These are phyloP conservation scores for Oryzias dopingdopingensis DNA, from an alignment of 2,797 vertebrate genomes.

Conservation along the genomic window DNA sequence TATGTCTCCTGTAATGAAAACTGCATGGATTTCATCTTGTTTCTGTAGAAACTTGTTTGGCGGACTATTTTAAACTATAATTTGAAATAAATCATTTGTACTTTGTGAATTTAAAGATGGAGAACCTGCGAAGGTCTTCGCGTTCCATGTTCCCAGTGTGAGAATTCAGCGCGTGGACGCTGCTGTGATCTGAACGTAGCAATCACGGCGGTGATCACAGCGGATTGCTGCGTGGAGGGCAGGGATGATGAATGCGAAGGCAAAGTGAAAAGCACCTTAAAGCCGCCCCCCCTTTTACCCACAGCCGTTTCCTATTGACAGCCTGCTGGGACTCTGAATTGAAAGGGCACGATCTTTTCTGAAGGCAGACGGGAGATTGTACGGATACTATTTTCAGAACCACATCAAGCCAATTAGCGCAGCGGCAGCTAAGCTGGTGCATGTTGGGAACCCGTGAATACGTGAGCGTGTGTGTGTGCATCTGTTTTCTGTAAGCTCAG, in stretches of 20 bases:
- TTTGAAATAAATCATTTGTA: no score
- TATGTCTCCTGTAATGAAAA: no score
- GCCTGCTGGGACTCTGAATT: constrained; percentile 58
- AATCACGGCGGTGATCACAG: constrained; percentile 12
- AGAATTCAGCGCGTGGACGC: background rate
- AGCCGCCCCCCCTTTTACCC: constrained; percentile 32
- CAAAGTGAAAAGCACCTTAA: constrained; percentile 49
- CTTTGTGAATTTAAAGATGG: no score
- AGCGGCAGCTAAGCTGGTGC: constrained; percentile 59
- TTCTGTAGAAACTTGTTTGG: no score
- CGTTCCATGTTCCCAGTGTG: no score
- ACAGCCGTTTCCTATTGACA: constrained; percentile 41
- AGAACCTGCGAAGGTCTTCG: no score
- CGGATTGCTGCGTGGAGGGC: background rate
- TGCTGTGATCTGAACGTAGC: constrained; percentile 4
- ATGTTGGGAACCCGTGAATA: constrained; percentile 50
- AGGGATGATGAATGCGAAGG: constrained; percentile 4
- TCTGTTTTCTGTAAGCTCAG: constrained; percentile 40
- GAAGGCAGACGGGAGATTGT: constrained; percentile 59
- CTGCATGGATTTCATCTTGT: no score
- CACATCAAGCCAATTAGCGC: constrained; percentile 75
- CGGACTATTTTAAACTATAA: no score
- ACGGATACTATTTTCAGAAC: constrained; percentile 65
- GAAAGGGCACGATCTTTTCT: constrained; percentile 69
- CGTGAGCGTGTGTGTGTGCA: constrained; percentile 18